phyloP scores from a whole-genome alignment of 2,113 vertebrate species.

The Menura novaehollandiae region DNA sequence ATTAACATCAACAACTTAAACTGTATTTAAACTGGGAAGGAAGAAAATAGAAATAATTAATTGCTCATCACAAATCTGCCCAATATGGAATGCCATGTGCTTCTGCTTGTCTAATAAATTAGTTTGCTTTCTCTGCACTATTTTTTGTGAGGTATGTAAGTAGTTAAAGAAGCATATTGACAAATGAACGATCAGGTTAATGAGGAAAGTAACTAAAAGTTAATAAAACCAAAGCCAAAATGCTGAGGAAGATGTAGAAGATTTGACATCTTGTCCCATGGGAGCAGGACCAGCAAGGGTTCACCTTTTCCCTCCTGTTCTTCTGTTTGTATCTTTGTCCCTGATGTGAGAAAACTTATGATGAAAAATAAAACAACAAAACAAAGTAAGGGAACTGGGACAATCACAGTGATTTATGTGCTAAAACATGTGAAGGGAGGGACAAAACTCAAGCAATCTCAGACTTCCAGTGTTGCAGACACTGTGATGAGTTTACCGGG shows the following conservation, averaged over 20 bases:
- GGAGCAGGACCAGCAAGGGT: not conserved
- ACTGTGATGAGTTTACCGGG: not conserved
- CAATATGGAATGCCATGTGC: constrained; percentile 65
- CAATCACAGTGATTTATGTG: not conserved
- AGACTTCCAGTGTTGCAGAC: not conserved
- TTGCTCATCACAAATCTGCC: constrained; percentile 65
- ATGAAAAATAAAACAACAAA: not conserved
- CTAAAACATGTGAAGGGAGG: not conserved
- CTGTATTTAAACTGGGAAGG: constrained; percentile 58
- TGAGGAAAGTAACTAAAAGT: constrained; percentile 10
- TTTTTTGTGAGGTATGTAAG: constrained; percentile 27
- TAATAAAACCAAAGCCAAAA: constrained; percentile 22
- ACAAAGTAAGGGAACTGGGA: not conserved
- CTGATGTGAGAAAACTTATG: not conserved
- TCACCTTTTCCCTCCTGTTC: not conserved
- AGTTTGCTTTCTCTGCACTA: constrained; percentile 16
- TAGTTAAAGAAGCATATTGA: constrained; percentile 37
- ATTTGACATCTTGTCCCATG: not conserved
- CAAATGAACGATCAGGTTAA: constrained; percentile 48
- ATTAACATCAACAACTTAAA: constrained; percentile 53
- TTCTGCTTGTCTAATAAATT: constrained; percentile 60
- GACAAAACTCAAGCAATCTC: not conserved
- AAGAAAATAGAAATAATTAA: constrained; percentile 69
- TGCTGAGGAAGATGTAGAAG: not conserved
- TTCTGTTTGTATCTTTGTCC: not conserved